These are phyloP conservation scores for Gasteruption jaculator DNA, from an alignment of 2,888 invertebrate genomes.

Conservation along the genomic window DNA sequence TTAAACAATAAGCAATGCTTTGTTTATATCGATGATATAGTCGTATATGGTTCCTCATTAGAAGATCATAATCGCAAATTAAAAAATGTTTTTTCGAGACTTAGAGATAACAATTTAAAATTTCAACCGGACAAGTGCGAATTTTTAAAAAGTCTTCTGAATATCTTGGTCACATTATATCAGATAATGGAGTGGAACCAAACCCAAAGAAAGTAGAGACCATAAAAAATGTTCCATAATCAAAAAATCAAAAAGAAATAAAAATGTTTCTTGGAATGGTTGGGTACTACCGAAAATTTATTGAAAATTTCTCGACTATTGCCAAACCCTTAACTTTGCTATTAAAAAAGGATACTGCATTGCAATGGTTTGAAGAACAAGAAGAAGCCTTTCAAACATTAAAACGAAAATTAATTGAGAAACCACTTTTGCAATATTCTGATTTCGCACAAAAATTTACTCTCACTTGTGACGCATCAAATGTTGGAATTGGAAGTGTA, in stretches of 20 bases:
- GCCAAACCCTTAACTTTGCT: constrained; percentile 26
- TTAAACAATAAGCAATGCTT: constrained; percentile 29
- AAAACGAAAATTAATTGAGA: constrained; percentile 22
- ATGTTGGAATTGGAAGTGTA: constrained; percentile 10
- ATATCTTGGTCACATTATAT: constrained; percentile 27
- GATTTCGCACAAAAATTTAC: constrained; percentile 32
- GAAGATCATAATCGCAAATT: constrained; percentile 15
- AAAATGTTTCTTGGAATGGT: constrained; percentile 9
- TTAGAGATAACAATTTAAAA: constrained; percentile 11
- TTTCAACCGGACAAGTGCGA: constrained; percentile 16
- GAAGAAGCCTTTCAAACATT: constrained; percentile 20
- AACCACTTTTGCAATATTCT: too few species aligned
- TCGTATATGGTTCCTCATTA: constrained; percentile 12
- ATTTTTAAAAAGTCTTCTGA: constrained; percentile 15
- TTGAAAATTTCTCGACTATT: constrained; percentile 19
- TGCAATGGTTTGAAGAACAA: constrained; percentile 14
- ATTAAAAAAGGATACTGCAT: constrained; percentile 14
- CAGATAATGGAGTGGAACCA: constrained; percentile 22
- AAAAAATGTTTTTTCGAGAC: constrained; percentile 10
- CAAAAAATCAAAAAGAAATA: constrained; percentile 12
- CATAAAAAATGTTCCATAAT: constrained; percentile 11
- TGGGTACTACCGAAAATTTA: constrained; percentile 4
- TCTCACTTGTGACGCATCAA: constrained; percentile 10
- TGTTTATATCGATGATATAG: constrained; percentile 22
- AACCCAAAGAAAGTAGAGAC: constrained; percentile 20